Evolutionary conservation across 1,140 invertebrate genomes (phyloP), one percentile per base, ranked within the genome.

Genomic region (Drosophila lowei): DNA sequence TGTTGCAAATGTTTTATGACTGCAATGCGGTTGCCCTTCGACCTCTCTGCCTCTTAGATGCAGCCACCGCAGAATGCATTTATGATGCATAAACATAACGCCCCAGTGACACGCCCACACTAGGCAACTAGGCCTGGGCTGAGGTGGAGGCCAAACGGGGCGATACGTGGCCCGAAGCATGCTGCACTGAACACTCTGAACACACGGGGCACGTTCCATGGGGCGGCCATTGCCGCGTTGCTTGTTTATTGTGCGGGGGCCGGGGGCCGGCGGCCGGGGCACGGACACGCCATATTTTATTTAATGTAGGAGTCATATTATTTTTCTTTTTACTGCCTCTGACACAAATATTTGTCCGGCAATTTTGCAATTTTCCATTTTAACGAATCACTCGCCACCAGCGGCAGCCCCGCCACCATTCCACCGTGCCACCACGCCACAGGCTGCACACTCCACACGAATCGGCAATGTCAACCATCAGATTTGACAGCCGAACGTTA

Each of bases 21-120:
- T 88, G 83, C 74, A 73, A 46, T 76, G 83, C 71, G 61, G 53
- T 65, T 42, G 43, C 49, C 47, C 21, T 50, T 61, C 50, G 58
- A 30, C 38, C 30, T 43, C 30, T 38, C 53, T 53, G 66, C 41
- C 54, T 54, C 9, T 21, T 48, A 54, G 49, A 54, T 34, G 55
- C 42, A 61, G 44, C 56, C 63, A 62, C 49, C 62, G 72, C 58
- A 53, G 65, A 83, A 75, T 88, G 83, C 83, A 86, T 86, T 86
- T 86, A 83, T 86, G 83, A 88, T 88, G 79, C 83, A 78, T 88
- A 83, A 81, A 88, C 70, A 86, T 81, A 81, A 74, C 70, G 74
- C 52, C 54, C 59, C 49, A 42, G 53, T 15, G 70, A 49, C 75
- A 84, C 79, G 52, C 79, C 70, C 64, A 57, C 21, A 28, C 11